Conservation (phyloP, 1,140 invertebrate species). For the Epicauta chinensis region DNA sequence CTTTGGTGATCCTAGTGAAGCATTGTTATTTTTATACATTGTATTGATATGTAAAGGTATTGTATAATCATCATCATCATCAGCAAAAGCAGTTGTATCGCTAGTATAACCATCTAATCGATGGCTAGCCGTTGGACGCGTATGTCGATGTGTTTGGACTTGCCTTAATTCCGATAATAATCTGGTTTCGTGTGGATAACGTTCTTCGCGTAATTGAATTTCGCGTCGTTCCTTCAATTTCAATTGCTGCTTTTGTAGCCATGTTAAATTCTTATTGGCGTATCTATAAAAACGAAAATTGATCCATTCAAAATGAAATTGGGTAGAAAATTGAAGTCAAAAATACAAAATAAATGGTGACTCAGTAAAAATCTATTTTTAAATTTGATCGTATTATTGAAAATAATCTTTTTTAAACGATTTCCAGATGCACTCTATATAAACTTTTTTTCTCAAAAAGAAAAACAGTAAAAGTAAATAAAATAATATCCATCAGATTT, state of each 20-base stretch:
- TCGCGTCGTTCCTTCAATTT: constrained; percentile 64
- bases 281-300: constrained; percentile 12
- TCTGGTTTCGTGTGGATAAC: constrained; percentile 61
- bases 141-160: constrained; percentile 47
- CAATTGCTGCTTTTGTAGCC: constrained; percentile 72
- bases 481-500: too few species aligned
- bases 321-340: neutral
- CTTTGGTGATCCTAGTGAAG: constrained; percentile 24
- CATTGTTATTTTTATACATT: constrained; percentile 26
- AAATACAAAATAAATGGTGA: neutral
- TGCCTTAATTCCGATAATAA: constrained; percentile 55
- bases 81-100: constrained; percentile 68
- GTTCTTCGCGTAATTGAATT: constrained; percentile 58
- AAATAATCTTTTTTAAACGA: too few species aligned
- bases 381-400: neutral
- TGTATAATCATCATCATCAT: constrained; percentile 61
- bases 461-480: too few species aligned
- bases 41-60: constrained; percentile 62
- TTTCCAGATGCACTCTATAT: too few species aligned
- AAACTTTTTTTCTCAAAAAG: too few species aligned
- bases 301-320: neutral
- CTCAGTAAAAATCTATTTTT: neutral
- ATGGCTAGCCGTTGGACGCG: constrained; percentile 42
- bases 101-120: constrained; percentile 65
- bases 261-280: constrained; percentile 54